These are phyloP conservation scores for Micrasema longulum DNA, from an alignment of 1,140 invertebrate species.

Conservation along the genomic window DNA sequence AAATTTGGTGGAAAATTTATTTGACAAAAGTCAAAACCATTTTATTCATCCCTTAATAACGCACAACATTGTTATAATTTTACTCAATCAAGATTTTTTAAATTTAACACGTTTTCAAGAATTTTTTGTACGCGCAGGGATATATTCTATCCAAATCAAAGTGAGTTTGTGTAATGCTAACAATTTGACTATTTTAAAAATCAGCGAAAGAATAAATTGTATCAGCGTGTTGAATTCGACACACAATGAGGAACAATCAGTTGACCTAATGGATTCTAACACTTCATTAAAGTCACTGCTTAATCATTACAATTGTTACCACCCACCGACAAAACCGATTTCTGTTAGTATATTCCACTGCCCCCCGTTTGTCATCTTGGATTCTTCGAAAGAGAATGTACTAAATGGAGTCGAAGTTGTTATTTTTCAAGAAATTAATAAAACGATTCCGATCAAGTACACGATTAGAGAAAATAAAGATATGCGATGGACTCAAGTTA, in stretches of 20 bases:
- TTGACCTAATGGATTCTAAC: no score
- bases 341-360: slow-evolving; percentile 36
- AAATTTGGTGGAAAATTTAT: neutral
- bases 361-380: slow-evolving; percentile 27
- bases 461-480: slow-evolving; percentile 6
- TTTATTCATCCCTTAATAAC: neutral
- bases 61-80: neutral
- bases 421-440: slow-evolving; percentile 18
- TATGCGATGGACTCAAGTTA: slow-evolving; percentile 18
- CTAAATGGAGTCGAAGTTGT: slow-evolving; percentile 15
- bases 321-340: neutral
- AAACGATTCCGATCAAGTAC: slow-evolving; percentile 17
- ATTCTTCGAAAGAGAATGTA: neutral
- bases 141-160: neutral
- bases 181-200: neutral
- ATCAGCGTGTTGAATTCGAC: no score
- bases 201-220: no score
- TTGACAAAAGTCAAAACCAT: neutral
- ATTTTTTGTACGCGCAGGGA: slow-evolving; percentile 1
- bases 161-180: neutral
- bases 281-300: neutral
- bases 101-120: neutral
- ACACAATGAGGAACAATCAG: no score
- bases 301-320: neutral
- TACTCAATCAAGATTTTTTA: neutral